Percentiles rank a stretch among this genome's conserved stretches.
phyloP scores from a whole-genome alignment of 2,797 vertebrate genomes.

The Parauchenoglanis ngamensis region DNA sequence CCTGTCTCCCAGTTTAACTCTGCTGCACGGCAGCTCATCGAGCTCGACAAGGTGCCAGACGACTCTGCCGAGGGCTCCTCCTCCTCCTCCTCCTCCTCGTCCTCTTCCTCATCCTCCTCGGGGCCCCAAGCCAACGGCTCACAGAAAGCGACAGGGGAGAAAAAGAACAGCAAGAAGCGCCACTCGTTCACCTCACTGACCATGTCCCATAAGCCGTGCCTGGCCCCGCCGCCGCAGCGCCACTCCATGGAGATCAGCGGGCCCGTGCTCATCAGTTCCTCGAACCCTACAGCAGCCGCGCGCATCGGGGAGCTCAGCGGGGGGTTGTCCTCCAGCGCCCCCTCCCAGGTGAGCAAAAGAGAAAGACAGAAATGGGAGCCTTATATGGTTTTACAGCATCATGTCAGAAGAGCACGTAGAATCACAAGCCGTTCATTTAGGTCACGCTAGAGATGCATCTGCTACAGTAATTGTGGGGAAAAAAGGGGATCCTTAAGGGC shows the following conservation, averaged over 20 bases:
- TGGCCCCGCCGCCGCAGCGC: conserved; percentile 89
- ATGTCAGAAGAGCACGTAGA: background rate
- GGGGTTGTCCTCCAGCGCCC: conserved; percentile 94
- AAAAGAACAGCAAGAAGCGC: conserved; percentile 99
- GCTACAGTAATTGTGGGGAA: background rate
- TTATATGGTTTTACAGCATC: background rate
- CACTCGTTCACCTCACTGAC: conserved; percentile 99
- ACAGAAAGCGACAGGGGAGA: conserved; percentile 84
- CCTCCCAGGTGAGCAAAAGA: conserved; percentile 86
- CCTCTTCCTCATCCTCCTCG: conserved; percentile 55
- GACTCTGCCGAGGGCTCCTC: conserved; percentile 86
- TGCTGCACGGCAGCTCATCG: conserved; percentile 93
- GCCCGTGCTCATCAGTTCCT: conserved; percentile 97
- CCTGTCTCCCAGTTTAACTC: conserved; percentile 85
- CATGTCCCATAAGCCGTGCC: conserved; percentile 94
- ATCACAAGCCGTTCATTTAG: background rate
- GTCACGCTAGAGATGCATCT: background rate
- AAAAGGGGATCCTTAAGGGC: no score
- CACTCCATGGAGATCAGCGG: conserved; percentile 99
- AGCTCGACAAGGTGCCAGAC: conserved; percentile 89
- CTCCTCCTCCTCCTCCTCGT: conserved; percentile 56
- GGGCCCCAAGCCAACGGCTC: conserved; percentile 80
- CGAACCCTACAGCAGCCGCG: conserved; percentile 94
- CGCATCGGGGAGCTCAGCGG: conserved; percentile 93
- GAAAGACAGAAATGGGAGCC: background rate